These are phyloP conservation scores for Pyrocoelia pectoralis DNA, from an alignment of 2,888 invertebrate genomes.

Conservation along the genomic window DNA sequence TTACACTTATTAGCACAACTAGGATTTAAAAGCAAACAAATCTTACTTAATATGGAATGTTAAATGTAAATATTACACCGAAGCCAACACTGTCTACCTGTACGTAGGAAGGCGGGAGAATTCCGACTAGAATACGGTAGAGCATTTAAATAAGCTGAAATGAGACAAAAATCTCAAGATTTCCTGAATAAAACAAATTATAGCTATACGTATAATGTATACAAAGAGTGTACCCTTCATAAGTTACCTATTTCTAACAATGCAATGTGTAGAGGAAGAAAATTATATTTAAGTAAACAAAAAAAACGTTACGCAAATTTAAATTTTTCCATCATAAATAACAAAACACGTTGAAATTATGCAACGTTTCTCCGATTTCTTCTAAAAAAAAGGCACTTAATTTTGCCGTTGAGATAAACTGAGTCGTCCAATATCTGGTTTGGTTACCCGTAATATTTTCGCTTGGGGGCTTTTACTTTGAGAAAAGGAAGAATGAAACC, in stretches of 20 bases:
- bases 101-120: conserved; percentile 28
- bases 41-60: not conserved
- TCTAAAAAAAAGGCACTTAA: conserved; percentile 4
- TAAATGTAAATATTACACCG: not conserved
- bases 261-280: not conserved
- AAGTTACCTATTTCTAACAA: not conserved
- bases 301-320: conserved; percentile 3
- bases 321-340: not conserved
- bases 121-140: conserved; percentile 4
- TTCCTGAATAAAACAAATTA: conserved; percentile 14
- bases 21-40: too few species aligned
- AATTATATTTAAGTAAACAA: not conserved
- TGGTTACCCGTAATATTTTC: conserved; percentile 47
- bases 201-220: conserved; percentile 14
- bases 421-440: conserved; percentile 36
- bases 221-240: not conserved
- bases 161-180: conserved; percentile 15
- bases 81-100: conserved; percentile 31
- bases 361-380: not conserved
- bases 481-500: conserved; percentile 57
- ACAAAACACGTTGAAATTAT: conserved; percentile 2
- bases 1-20: too few species aligned
- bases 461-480: conserved; percentile 48
- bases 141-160: conserved; percentile 19
- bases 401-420: conserved; percentile 24